Evolutionary conservation across 1,140 invertebrate genomes (phyloP).

Genomic region (Pararge aegeria): DNA sequence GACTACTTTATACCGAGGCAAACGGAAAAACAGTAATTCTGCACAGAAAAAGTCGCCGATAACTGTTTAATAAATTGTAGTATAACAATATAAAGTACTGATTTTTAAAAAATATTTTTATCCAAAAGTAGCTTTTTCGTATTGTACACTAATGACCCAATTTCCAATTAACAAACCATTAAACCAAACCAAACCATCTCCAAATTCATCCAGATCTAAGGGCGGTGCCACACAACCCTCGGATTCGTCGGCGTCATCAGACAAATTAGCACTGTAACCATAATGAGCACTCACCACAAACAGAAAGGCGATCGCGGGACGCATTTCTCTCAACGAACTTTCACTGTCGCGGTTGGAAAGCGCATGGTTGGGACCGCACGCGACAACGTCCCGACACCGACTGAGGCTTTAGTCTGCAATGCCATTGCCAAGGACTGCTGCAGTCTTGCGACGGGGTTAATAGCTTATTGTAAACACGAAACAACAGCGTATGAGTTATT

Average conservation of each 20-base stretch:
- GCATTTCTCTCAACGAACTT: slow-evolving; percentile 75
- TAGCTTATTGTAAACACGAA: background rate
- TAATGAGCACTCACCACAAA: slow-evolving; percentile 76
- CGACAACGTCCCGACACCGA: slow-evolving; percentile 52
- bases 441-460: slow-evolving; percentile 8
- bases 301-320: slow-evolving; percentile 68
- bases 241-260: slow-evolving; percentile 5
- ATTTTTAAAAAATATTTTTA: too few species aligned
- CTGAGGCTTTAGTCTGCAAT: slow-evolving; percentile 42
- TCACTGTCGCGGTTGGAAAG: slow-evolving; percentile 58
- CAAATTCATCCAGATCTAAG: background rate
- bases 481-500: too few species aligned
- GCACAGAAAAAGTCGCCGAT: too few species aligned
- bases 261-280: slow-evolving; percentile 52
- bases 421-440: slow-evolving; percentile 58
- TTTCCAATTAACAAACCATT: background rate
- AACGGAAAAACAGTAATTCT: too few species aligned
- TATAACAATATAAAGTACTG: too few species aligned
- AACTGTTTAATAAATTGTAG: too few species aligned
- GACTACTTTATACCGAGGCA: too few species aligned
- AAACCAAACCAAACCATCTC: slow-evolving; percentile 2
- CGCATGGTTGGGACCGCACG: slow-evolving; percentile 58
- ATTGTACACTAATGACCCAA: background rate
- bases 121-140: too few species aligned
- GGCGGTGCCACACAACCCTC: background rate